phyloP scores from a whole-genome alignment of 2,888 invertebrate species.

The Epicampocera succincta region DNA sequence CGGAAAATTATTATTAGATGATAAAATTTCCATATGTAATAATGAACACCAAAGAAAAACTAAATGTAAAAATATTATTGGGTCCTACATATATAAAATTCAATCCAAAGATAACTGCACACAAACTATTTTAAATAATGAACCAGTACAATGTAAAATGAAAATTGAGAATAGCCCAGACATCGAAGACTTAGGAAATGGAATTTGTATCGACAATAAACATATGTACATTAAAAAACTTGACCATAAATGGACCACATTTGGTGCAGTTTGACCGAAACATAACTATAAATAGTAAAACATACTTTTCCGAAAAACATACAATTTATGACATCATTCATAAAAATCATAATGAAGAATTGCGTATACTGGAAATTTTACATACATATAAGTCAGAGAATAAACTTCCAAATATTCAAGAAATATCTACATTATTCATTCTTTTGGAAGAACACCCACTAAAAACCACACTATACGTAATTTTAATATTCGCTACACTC shows the following conservation, averaged over 20 bases:
- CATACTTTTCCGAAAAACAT: too few species aligned
- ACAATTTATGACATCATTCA: too few species aligned
- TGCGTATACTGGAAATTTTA: too few species aligned
- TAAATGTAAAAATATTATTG: conserved; percentile 19
- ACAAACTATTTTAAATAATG: conserved; percentile 32
- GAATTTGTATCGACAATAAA: conserved; percentile 12
- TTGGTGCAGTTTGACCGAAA: neutral
- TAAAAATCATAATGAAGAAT: too few species aligned
- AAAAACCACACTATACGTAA: neutral
- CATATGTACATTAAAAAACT: conserved; percentile 1
- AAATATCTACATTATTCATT: conserved; percentile 11
- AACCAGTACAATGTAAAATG: conserved; percentile 39
- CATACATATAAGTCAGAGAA: neutral
- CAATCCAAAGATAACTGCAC: conserved; percentile 38
- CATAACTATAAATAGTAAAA: too few species aligned
- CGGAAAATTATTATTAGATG: neutral
- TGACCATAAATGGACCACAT: conserved; percentile 6
- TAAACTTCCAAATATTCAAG: conserved; percentile 9
- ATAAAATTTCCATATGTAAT: too few species aligned
- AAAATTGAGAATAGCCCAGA: conserved; percentile 37
- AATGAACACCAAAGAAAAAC: too few species aligned
- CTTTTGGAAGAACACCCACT: conserved; percentile 21
- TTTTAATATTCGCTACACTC: conserved; percentile 12
- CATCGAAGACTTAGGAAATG: conserved; percentile 26
- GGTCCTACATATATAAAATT: too few species aligned